Base-by-base conservation (phyloP, 2,797 vertebrate species). In the Lacerta agilis region DNA sequence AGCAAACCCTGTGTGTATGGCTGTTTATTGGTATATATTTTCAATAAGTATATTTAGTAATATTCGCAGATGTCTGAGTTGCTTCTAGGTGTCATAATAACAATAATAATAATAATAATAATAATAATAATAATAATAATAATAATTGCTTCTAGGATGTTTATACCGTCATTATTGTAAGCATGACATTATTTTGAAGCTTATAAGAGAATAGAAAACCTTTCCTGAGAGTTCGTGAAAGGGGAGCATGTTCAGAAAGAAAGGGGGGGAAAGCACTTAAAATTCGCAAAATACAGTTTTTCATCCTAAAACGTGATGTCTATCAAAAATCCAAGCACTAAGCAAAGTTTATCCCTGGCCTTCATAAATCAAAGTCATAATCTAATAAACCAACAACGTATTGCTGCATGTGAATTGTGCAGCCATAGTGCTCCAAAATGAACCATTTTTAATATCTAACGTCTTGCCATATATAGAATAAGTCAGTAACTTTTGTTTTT, bases 221-320 rank as follows among this genome's bases (percentile, higher is more conserved):
- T 15, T 79, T 86, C 67, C n/a, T 84, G 49, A 55, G 80, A 55
- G 13, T 78, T 82, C 64, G 80, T 15, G 64, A 90, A 7, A 49
- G 79, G 89, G 66, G 55, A 43, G 2, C 27, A 79, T 78, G 27
- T 45, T 45, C 18, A 2, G 36, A 25, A 49, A 20, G 58, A 75
- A 79, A 72, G 3, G 36, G 27, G 27, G 66, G 69, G 1, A n/a
- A n/a, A 49, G 49, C 13, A 15, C 5, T 69, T 20, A 88, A 13
- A 13, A 2, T 79, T 88, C 91, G 84, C 20, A 38, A 41, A 91
- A 5, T 2, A 81, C 45, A 66, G 78, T 23, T 78, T 84, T 79
- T 3, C 1, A 0, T 82, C 67, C 79, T 85, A 36, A 82, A 92
- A 20, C 3, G 23, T 86, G 82, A 0, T 25, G 61, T 5, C 1